These are phyloP conservation scores for Drosophila navojoa DNA, from an alignment of 1,140 invertebrate genomes.

Conservation along the genomic window DNA sequence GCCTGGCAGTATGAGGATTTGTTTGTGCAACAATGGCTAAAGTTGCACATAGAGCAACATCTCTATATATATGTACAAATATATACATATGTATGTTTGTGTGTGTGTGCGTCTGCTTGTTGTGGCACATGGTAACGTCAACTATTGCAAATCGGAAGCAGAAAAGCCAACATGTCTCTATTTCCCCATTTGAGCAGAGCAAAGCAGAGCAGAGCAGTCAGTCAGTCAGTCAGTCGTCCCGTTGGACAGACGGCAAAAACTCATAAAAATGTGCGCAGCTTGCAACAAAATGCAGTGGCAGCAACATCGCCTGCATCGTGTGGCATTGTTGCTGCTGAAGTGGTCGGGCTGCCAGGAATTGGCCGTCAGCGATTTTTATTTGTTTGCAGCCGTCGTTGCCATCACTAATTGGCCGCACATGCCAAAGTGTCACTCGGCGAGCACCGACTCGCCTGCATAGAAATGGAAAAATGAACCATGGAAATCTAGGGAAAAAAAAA, in stretches of 20 bases:
- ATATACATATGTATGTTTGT: not conserved
- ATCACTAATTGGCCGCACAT: conserved; percentile 76
- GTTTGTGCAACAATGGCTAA: conserved; percentile 62
- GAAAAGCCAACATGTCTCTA: conserved; percentile 81
- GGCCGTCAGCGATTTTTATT: conserved; percentile 67
- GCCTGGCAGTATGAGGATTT: conserved; percentile 27
- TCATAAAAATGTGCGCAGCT: conserved; percentile 65
- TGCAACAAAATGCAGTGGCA: conserved; percentile 74
- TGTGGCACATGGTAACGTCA: conserved; percentile 48
- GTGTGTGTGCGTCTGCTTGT: conserved; percentile 8
- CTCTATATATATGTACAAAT: not conserved
- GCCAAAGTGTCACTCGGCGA: conserved; percentile 68
- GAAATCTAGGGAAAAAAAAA: conserved; percentile 15
- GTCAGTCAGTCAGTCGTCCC: conserved; percentile 44
- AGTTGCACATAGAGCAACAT: conserved; percentile 27
- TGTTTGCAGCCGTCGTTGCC: conserved; percentile 54
- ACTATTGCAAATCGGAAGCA: conserved; percentile 74
- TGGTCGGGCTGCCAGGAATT: conserved; percentile 35
- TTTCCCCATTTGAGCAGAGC: conserved; percentile 67
- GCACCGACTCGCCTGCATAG: conserved; percentile 17
- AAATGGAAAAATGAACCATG: conserved; percentile 27
- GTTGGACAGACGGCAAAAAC: conserved; percentile 39
- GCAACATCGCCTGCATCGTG: conserved; percentile 31
- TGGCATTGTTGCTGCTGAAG: conserved; percentile 28
- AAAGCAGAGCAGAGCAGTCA: too few relatives aligned